phyloP scores from a whole-genome alignment of 1,140 invertebrate genomes.

The Drosophila repleta region DNA sequence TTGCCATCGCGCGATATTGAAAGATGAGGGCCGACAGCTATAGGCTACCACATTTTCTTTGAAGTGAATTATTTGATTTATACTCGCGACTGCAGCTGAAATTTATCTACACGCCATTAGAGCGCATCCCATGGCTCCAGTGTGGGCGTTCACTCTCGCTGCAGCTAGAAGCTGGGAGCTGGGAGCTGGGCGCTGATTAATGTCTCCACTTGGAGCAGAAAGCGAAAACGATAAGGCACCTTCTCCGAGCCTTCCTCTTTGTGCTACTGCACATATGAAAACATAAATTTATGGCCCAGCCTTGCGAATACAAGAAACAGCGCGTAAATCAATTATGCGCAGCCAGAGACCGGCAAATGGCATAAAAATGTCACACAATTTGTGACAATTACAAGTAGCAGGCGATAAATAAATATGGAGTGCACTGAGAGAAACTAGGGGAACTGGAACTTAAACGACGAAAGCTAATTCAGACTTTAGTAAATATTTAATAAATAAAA shows the following conservation, averaged over 20 bases:
- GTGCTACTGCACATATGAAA: slow-evolving; percentile 53
- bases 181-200: slow-evolving; percentile 53
- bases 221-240: slow-evolving; percentile 75
- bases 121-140: slow-evolving; percentile 51
- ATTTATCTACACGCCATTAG: slow-evolving; percentile 61
- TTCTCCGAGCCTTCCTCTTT: not conserved
- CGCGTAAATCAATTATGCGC: slow-evolving; percentile 79
- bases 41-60: slow-evolving; percentile 13
- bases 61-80: slow-evolving; percentile 53
- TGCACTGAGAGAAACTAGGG: slow-evolving; percentile 20
- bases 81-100: slow-evolving; percentile 31
- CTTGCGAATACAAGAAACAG: slow-evolving; percentile 68
- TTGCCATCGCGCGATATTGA: slow-evolving; percentile 52
- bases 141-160: slow-evolving; percentile 26
- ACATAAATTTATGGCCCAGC: slow-evolving; percentile 62
- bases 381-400: slow-evolving; percentile 79
- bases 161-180: slow-evolving; percentile 1
- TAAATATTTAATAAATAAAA: not conserved
- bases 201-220: slow-evolving; percentile 72
- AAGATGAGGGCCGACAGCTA: slow-evolving; percentile 19
- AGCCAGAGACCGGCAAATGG: slow-evolving; percentile 46
- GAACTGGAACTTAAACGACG: not conserved
- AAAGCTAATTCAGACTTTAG: not conserved
- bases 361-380: slow-evolving; percentile 81
- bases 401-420: slow-evolving; percentile 69